Evolutionary conservation across 2,113 vertebrate genomes (phyloP), one percentile per base, ranked within the genome.

Genomic region (Coryphaenoides rupestris): DNA sequence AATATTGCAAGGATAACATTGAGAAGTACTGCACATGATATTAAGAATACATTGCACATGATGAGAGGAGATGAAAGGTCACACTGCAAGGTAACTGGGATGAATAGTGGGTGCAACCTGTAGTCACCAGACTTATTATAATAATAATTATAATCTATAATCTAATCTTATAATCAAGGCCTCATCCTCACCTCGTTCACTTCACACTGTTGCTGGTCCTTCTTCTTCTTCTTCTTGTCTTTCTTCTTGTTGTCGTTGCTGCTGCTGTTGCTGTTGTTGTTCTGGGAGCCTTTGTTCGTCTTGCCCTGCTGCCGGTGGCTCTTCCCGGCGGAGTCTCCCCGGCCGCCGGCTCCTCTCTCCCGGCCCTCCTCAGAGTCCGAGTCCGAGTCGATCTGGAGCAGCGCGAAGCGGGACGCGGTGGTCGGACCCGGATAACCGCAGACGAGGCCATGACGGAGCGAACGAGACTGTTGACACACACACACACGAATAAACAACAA

Each of bases 381-480:
- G 62, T 93, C 93, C 0, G 93, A 94, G 84, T 98, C 93, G 2
- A 96, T 90, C 88, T 94, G 94, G 19, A 98, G 91, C 57, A 97
- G 85, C 63, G 95, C 95, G 73, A 98, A 98, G 52, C 93, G 93
- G 60, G 95, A 97, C 21, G 94, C 93, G 16, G 95, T 98, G 21
- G 95, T 95, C 52, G 92, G 67, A 98, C 93, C 12, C 92, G 92
- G 86, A 94, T 92, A 77, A 94, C 81, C 19, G 91, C 75, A 65
- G 86, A 80, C 17, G 95, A 95, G 62, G 94, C 88, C 95, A 97
- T 97, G n/a, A n/a, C n/a, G 5, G 4, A 52, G 22, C 19, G 62
- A 45, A 79, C 72, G 69, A 40, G 13, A 40, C 33, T 40, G 33
- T 40, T 40, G 9, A 40, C 33, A 40, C 33, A 40, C 33, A 40